Percentiles rank a stretch among this genome's conserved stretches.
Evolutionary conservation across 2,113 vertebrate genomes (phyloP).

Genomic region (Rhinogobius similis): DNA sequence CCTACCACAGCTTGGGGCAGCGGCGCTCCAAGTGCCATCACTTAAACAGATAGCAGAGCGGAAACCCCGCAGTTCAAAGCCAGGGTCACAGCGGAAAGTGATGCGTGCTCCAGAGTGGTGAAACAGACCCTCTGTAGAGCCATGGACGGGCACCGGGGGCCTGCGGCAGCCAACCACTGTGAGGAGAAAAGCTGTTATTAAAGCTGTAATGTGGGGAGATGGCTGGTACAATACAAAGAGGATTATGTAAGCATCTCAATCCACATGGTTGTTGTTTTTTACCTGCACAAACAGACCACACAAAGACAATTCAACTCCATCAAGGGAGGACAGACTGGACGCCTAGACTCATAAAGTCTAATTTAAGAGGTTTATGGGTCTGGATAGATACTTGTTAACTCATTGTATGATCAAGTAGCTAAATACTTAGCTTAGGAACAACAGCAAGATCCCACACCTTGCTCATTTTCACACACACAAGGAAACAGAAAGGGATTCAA

Average conservation of each 20-base stretch:
- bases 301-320: constrained; percentile 19
- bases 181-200: constrained; percentile 67
- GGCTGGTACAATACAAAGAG: not conserved
- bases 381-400: not conserved
- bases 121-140: constrained; percentile 82
- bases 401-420: not conserved
- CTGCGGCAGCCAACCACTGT: constrained; percentile 89
- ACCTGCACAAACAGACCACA: constrained; percentile 28
- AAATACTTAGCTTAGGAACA: not conserved
- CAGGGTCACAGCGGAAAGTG: constrained; percentile 82
- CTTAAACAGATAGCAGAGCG: constrained; percentile 80
- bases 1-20: constrained; percentile 85
- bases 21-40: constrained; percentile 85
- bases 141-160: constrained; percentile 82
- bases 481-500: not conserved
- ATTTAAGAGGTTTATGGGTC: constrained; percentile 29
- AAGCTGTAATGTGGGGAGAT: constrained; percentile 14
- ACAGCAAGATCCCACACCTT: not conserved
- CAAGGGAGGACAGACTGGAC: constrained; percentile 19
- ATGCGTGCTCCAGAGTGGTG: constrained; percentile 83
- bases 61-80: constrained; percentile 81
- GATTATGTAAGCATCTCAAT: constrained; percentile 21
- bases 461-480: not conserved
- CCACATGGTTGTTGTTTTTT: not conserved
- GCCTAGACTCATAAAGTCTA: constrained; percentile 13